Evolutionary conservation across 1,140 invertebrate species (phyloP), one percentile per base, ranked within the genome.

Genomic region (Drusus annulatus): DNA sequence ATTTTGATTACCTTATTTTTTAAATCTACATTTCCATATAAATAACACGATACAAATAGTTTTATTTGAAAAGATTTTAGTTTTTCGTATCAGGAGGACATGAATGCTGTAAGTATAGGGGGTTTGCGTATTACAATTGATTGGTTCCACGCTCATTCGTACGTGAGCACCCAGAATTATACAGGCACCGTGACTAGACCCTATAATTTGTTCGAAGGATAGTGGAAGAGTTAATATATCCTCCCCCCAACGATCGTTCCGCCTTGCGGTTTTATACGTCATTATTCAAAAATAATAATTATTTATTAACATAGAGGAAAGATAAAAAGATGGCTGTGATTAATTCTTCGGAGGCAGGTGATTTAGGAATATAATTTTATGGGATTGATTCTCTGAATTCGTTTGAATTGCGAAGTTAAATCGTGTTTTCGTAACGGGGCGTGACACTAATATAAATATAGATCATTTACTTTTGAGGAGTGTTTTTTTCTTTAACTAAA

Each of bases 291-390:
- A 60, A 23, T 19, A 45, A 45, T 45, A 45, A 45, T 45, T 15
- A 60, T 60, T 60, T 60, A 60, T 60, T 60, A 60, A 60, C 56
- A 60, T 60, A 60, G 56, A 13, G 23, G 56, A 23, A 19, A 60
- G 56, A 60, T 60, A 23, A 60, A 23, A 60, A 19, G 56, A 60
- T 23, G 56, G 17, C 56, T 45, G 36, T 8, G 36, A 45, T 45
- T 45, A 45, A 45, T 13, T 45, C 13, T 13, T 45, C 36, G 36
- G 36, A 45, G 36, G 36, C 56, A 60, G 56, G 23, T 60, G 56
- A 60, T 60, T 60, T 60, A 10, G 23, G 23, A 60, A 60, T 45
- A 45, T 13, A 45, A 45, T 45, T 45, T 45, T 13, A 45, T 45
- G 8, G 10, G 36, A 45, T 45, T 45, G 36, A 45, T 45, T 45